A percentile compares a stretch with the other conserved stretches of the same genome.
phyloP scores from a whole-genome alignment of 2,113 vertebrate genomes.

The Synchiropus splendidus region DNA sequence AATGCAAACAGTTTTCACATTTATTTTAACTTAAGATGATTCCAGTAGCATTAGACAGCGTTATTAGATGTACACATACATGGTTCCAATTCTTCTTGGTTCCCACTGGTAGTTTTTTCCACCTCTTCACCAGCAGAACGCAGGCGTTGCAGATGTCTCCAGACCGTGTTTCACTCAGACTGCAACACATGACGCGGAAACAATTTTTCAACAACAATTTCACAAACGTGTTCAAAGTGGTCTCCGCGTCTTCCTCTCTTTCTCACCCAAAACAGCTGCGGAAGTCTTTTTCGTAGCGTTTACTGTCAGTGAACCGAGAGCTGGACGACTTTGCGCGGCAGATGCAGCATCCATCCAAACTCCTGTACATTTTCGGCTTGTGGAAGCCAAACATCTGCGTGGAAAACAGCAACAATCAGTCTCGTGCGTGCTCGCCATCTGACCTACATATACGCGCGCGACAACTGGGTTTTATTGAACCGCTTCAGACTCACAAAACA shows the following conservation, averaged over 20 bases:
- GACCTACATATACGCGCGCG: slow-evolving; percentile 1
- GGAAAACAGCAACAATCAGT: not conserved
- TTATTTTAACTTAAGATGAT: no score
- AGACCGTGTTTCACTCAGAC: slow-evolving; percentile 86
- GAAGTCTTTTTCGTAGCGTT: slow-evolving; percentile 96
- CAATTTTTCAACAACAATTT: not conserved
- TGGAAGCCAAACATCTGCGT: slow-evolving; percentile 98
- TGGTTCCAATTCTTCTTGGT: slow-evolving; percentile 99
- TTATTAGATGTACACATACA: slow-evolving; percentile 57
- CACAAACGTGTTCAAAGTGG: not conserved
- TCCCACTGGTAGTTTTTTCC: slow-evolving; percentile 95
- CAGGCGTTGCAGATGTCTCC: slow-evolving; percentile 98
- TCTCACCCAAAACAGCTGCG: slow-evolving; percentile 95
- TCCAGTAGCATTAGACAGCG: no score
- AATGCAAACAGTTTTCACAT: no score
- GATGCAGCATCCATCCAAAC: slow-evolving; percentile 97
- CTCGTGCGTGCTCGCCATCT: not conserved
- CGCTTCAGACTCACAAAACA: not conserved
- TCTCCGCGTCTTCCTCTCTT: slow-evolving; percentile 5
- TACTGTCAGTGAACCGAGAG: slow-evolving; percentile 97
- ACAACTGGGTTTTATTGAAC: not conserved
- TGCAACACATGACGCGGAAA: slow-evolving; percentile 35
- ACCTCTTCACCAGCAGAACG: slow-evolving; percentile 93
- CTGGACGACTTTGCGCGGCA: slow-evolving; percentile 98
- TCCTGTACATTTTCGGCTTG: slow-evolving; percentile 99